phyloP scores from a whole-genome alignment of 2,888 invertebrate species.

The Boloria euphrosyne region DNA sequence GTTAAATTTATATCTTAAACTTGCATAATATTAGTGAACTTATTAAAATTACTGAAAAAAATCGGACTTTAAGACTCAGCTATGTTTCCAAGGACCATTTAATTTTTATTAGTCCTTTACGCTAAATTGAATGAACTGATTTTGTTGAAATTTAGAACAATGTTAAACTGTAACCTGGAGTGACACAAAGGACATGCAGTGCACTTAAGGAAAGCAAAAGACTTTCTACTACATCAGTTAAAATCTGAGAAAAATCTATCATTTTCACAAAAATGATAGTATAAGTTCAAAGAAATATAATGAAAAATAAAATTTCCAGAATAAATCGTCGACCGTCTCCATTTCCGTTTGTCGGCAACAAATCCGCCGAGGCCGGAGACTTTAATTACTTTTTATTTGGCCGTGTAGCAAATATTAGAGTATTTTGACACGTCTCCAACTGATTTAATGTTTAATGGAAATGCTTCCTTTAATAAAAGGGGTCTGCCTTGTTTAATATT shows the following conservation, averaged over 20 bases:
- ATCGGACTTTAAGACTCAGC: too few species aligned
- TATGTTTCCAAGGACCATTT: too few species aligned
- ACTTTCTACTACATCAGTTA: neutral
- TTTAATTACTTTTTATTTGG: conserved; percentile 70
- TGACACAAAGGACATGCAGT: too few species aligned
- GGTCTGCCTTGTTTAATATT: neutral
- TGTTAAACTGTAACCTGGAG: too few species aligned
- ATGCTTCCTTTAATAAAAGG: neutral
- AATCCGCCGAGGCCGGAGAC: conserved; percentile 53
- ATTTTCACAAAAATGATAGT: neutral
- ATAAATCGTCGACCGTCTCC: conserved; percentile 45
- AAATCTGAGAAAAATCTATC: neutral
- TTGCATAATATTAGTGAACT: too few species aligned
- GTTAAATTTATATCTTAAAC: too few species aligned
- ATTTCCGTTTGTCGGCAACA: conserved; percentile 48
- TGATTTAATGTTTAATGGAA: conserved; percentile 38
- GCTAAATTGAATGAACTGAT: too few species aligned
- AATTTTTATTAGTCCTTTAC: too few species aligned
- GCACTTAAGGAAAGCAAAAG: too few species aligned
- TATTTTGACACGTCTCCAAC: conserved; percentile 46
- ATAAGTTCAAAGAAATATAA: conserved; percentile 35
- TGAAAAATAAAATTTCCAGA: conserved; percentile 42
- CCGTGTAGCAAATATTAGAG: conserved; percentile 47
- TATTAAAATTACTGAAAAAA: too few species aligned
- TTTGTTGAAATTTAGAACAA: too few species aligned